Evolutionary conservation across 2,113 vertebrate genomes (phyloP), one percentile per base, ranked within the genome.

Genomic region (Nycticorax nycticorax): DNA sequence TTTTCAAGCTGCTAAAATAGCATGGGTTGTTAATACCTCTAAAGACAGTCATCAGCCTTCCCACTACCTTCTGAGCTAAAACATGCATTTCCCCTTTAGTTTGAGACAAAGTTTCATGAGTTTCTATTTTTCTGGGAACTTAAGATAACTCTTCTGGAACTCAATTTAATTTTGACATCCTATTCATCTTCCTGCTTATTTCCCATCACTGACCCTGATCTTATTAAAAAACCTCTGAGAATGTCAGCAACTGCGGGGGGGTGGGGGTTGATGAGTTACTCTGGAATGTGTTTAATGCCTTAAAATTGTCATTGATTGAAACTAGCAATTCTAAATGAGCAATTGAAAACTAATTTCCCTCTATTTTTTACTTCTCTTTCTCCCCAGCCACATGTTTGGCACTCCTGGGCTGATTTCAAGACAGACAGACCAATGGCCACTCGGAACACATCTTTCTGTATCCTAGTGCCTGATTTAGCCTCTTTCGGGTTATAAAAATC

Each of bases 231-330:
- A 94, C 75, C 85, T 92, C 93, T 79, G 97, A 97, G 96, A 97
- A 96, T 95, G 94, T 96, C 96, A 97, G 95, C 92, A 97, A 97
- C 72, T 72, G 60, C 68, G 41, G 41, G 41, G 41, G 41, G 39
- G 39, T 41, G 39, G 39, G 39, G 39, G 41, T 43, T 43, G 95
- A 97, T 95, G 96, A 91, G 96, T 97, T 95, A 96, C 87, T 96
- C 74, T 39, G 79, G 81, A 98, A 97, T 95, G 89, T 94, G 88
- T 97, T 98, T 97, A 98, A 98, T 97, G 94, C 94, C 87, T 97
- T 96, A 85, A 96, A 98, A 98, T 98, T 98, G 97, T 97, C 98
- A 98, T 98, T 98, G 98, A 98, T 97, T 97, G 97, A 98, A 98
- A 97, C 88, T 87, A 97, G 94, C 91, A 94, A 97, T 97, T 97